Percentiles rank a stretch among this genome's conserved stretches.
Conservation (phyloP, 1,140 invertebrate species). For the Lethocerus indicus region DNA sequence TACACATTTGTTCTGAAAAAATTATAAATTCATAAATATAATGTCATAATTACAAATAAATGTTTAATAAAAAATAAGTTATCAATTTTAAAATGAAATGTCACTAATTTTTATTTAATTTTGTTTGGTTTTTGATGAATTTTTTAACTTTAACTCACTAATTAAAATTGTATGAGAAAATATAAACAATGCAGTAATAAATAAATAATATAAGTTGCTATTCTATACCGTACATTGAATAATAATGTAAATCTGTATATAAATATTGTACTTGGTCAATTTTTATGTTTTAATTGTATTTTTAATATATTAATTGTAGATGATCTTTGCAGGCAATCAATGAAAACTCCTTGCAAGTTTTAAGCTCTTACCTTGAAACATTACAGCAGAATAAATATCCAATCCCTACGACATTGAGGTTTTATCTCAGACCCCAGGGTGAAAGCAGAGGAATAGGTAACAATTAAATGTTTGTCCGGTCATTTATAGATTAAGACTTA, state of each 20-base stretch:
- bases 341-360: slow-evolving; percentile 74
- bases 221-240: too few species aligned
- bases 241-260: too few species aligned
- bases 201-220: not conserved
- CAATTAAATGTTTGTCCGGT: slow-evolving; percentile 1
- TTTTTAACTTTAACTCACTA: not conserved
- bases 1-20: too few species aligned
- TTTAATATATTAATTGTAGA: not conserved
- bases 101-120: too few species aligned
- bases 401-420: slow-evolving; percentile 41
- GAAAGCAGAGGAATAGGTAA: not conserved
- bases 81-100: too few species aligned
- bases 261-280: not conserved
- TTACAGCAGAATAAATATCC: slow-evolving; percentile 41
- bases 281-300: not conserved
- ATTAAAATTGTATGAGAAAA: not conserved
- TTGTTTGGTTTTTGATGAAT: too few species aligned
- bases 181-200: not conserved
- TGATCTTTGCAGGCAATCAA: slow-evolving; percentile 56
- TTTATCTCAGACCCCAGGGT: slow-evolving; percentile 38
- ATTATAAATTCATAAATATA: too few species aligned
- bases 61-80: too few species aligned
- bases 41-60: too few species aligned
- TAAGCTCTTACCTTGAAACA: slow-evolving; percentile 67
- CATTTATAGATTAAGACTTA: too few species aligned